Percentiles rank a stretch among this genome's conserved stretches.
Conservation (phyloP, 2,113 vertebrate genomes). For the Bolborhynchus lineola region DNA sequence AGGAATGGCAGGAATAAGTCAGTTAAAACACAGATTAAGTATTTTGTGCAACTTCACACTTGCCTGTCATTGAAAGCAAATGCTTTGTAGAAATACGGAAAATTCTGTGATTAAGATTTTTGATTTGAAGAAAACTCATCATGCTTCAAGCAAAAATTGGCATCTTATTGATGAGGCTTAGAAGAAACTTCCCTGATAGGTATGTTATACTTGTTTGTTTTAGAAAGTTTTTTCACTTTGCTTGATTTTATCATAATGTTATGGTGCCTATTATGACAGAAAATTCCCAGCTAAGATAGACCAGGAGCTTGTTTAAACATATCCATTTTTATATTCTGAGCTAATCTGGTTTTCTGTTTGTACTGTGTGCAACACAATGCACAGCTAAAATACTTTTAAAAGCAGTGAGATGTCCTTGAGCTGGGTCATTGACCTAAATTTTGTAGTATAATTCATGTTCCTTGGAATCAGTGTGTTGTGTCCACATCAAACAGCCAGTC, state of each 20-base stretch:
- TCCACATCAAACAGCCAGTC: not conserved
- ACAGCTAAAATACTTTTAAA: not conserved
- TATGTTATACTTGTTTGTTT: not conserved
- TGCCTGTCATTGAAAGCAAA: not conserved
- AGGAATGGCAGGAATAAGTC: not conserved
- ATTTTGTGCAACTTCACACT: not conserved
- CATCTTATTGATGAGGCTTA: not conserved
- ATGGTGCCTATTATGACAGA: not conserved
- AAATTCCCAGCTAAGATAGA: not conserved
- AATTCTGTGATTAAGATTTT: not conserved
- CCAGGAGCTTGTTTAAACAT: not conserved
- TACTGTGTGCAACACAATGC: not conserved
- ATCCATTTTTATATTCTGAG: not conserved
- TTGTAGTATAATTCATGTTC: not conserved
- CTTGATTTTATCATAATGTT: not conserved
- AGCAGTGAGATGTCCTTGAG: rapidly evolving
- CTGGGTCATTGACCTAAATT: not conserved
- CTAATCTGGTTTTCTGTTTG: not conserved
- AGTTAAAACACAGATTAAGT: not conserved
- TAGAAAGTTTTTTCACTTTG: not conserved
- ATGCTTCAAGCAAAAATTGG: not conserved
- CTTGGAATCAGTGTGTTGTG: not conserved
- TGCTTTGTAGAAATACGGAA: not conserved
- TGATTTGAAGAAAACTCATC: not conserved
- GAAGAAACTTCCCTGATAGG: not conserved